These are phyloP conservation scores for Caenorhabditis parvicauda DNA, from an alignment of 2,888 invertebrate genomes.

Conservation along the genomic window DNA sequence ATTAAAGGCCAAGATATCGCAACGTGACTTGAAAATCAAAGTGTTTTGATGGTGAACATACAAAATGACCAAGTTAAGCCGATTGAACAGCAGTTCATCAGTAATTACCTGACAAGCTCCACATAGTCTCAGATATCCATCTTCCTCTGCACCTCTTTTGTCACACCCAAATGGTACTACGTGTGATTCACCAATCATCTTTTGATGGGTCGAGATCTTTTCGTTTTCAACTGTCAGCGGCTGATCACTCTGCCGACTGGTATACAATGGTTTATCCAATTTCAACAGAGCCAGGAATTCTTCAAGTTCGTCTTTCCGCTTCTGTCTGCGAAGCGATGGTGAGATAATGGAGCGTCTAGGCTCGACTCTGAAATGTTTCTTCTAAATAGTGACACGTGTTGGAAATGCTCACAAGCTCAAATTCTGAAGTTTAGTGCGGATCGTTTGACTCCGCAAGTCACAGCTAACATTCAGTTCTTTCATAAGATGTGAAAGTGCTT, in stretches of 20 bases:
- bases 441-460: slow-evolving; percentile 47
- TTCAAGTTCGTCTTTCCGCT: slow-evolving; percentile 25
- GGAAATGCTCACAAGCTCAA: slow-evolving; percentile 46
- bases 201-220: slow-evolving; percentile 29
- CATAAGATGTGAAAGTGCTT: slow-evolving; percentile 58
- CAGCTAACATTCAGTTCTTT: slow-evolving; percentile 58
- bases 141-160: slow-evolving; percentile 60
- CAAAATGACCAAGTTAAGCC: no score
- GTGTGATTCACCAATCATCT: slow-evolving; percentile 57
- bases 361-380: slow-evolving; percentile 28
- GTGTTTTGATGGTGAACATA: no score
- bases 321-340: slow-evolving; percentile 43
- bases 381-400: background rate
- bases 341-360: slow-evolving; percentile 54
- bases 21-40: no score
- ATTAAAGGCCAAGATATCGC: no score
- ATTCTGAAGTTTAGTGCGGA: slow-evolving; percentile 49
- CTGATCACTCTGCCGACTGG: slow-evolving; percentile 21
- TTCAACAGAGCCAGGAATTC: slow-evolving; percentile 22
- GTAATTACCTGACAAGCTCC: slow-evolving; percentile 58
- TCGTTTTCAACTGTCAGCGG: slow-evolving; percentile 36
- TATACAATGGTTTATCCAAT: background rate
- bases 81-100: no score
- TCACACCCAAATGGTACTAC: slow-evolving; percentile 62
- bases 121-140: slow-evolving; percentile 61